These are phyloP conservation scores for Staurois parvus DNA, from an alignment of 2,797 vertebrate species.

Conservation along the genomic window DNA sequence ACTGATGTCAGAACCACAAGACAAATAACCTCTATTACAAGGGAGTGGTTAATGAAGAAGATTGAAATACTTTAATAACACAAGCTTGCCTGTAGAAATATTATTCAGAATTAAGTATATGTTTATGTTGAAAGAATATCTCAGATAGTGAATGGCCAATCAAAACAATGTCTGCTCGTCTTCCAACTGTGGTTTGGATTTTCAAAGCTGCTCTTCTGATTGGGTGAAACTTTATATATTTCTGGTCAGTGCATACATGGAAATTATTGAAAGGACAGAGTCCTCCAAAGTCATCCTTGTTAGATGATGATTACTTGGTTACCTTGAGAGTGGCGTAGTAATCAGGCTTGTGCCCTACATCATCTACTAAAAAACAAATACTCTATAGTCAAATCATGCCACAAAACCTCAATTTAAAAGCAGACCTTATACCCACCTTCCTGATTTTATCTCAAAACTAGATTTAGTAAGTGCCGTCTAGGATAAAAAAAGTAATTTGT, in stretches of 20 bases:
- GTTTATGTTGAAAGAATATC: neutral
- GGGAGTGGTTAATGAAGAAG: neutral
- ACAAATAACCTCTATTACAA: constrained; percentile 7
- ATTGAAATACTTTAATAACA: constrained; percentile 5
- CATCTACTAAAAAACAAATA: neutral
- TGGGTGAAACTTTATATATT: constrained; percentile 2
- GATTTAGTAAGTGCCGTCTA: too few relatives aligned
- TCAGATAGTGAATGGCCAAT: neutral
- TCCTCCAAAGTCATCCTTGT: neutral
- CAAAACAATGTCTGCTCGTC: constrained; percentile 2
- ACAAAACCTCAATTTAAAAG: constrained; percentile 5
- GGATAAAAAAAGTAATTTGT: too few relatives aligned
- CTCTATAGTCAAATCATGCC: neutral
- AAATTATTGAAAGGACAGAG: neutral
- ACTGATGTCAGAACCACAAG: constrained; percentile 9
- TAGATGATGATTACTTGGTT: neutral
- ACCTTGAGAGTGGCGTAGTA: neutral
- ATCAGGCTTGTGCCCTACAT: neutral
- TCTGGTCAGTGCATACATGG: neutral
- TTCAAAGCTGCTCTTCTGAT: neutral
- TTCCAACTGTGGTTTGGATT: neutral
- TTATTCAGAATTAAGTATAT: constrained; percentile 6
- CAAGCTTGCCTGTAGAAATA: neutral
- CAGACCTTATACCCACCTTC: neutral
- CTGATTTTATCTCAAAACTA: neutral